Base-by-base conservation (phyloP, 2,888 invertebrate species). In the Diaphora mendica region DNA sequence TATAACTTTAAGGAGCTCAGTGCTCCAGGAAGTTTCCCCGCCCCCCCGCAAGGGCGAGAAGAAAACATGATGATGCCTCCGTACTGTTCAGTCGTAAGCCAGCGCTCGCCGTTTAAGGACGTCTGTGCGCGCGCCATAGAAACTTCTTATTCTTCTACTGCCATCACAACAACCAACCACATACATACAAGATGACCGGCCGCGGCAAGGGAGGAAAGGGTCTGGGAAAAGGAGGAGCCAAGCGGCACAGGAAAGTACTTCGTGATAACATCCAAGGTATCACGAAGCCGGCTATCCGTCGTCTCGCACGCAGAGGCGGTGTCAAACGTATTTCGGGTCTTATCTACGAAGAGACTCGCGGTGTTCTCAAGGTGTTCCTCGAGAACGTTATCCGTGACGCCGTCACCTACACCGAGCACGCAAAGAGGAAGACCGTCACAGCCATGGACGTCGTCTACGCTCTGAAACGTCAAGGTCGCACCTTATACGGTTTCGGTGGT, bases 361-460 rank as follows among this genome's bases (percentile, higher is more conserved):
- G 97, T 59, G 97, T 98, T 0, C 89, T 98, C 44, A 98, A 98
- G 88, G 97, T 98, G 0, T 98, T 98, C 89, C 96, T 98, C 76
- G 98, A 98, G 90, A 98, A 98, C 89, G 98, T 98, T 0, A 98
- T 98, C 84, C 96, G 97, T 66, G 98, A 98, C 88, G 98, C 98
- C 23, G 98, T 98, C 70, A 98, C 98, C 7, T 98, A 98, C 92
- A 98, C 98, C 0, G 98, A 98, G 88, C 98, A 98, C 89, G 98
- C 98, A 55, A 98, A 98, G 93, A 96, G 98, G 84, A 98, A 98
- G 94, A 98, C 98, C 2, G 98, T 98, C 65, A 98, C 98, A 0
- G 98, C 98, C 26, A 98, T 98, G 98, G 98, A 98, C 84, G 97
- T 98, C 35, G 35, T 35, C 35, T 35, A 35, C 35, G 35, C 35